Percentiles rank a stretch among this genome's conserved stretches.
Conservation (phyloP, 2,888 invertebrate species). For the Geotrupes spiniger region DNA sequence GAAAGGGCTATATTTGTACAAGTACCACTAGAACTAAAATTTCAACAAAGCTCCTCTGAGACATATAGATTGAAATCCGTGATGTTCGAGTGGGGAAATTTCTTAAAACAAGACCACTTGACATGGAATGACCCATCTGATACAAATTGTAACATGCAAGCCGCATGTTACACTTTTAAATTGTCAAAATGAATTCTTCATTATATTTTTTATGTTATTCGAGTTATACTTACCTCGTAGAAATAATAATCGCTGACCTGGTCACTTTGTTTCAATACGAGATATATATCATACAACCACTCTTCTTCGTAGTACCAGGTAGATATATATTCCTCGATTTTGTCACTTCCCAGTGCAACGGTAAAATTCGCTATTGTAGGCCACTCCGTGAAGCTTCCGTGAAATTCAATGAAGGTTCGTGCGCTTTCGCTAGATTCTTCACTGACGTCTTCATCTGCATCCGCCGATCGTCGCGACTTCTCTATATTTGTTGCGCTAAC, state of each 20-base stretch:
- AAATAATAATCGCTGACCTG: slow-evolving; percentile 36
- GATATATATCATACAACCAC: slow-evolving; percentile 35
- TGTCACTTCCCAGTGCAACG: slow-evolving; percentile 24
- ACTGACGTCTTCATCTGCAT: slow-evolving; percentile 1
- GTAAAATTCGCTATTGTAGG: slow-evolving; percentile 34
- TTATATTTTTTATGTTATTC: too few relatives aligned
- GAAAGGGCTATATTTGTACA: too few relatives aligned
- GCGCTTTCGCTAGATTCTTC: slow-evolving; percentile 2
- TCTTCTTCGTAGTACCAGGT: slow-evolving; percentile 34
- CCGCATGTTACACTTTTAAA: too few relatives aligned
- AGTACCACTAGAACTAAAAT: too few relatives aligned
- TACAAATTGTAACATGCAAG: too few relatives aligned
- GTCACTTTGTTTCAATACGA: slow-evolving; percentile 31
- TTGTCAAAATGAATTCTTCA: too few relatives aligned
- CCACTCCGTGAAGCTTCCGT: slow-evolving; percentile 20
- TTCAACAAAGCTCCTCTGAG: too few relatives aligned
- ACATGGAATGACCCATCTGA: too few relatives aligned
- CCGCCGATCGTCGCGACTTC: too few relatives aligned
- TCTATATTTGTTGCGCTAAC: neutral
- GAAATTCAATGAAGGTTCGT: slow-evolving; percentile 11
- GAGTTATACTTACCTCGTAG: slow-evolving; percentile 34
- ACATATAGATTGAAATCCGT: too few relatives aligned
- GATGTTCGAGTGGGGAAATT: too few relatives aligned
- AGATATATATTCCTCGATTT: slow-evolving; percentile 30
- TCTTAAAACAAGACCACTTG: too few relatives aligned